phyloP scores from a whole-genome alignment of 2,113 vertebrate species.

The Planiliza haematocheilus region DNA sequence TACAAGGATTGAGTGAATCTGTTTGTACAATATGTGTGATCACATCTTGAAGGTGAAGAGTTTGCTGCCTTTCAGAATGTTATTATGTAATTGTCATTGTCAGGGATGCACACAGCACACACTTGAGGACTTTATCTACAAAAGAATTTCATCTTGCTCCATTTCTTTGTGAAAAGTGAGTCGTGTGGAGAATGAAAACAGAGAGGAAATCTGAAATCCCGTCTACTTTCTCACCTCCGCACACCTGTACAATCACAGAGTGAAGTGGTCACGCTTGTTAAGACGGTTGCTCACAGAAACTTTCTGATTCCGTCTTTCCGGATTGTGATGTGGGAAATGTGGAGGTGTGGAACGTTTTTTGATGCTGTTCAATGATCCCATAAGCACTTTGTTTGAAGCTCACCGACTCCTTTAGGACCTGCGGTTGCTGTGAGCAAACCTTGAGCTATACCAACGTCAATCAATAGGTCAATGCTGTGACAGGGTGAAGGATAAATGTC shows the following conservation, averaged over 20 bases:
- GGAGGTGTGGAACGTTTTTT: conserved; percentile 5
- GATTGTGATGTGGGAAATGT: background rate
- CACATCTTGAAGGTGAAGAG: background rate
- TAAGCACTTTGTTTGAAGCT: conserved; percentile 36
- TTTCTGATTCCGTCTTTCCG: background rate
- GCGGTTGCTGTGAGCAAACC: conserved; percentile 18
- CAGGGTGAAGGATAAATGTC: conserved; percentile 54
- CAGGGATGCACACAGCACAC: background rate
- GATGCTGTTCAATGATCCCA: conserved; percentile 30
- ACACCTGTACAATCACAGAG: background rate
- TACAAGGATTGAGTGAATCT: background rate
- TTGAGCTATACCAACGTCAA: conserved; percentile 28
- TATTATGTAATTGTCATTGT: background rate
- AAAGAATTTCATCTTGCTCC: conserved; percentile 5
- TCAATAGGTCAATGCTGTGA: conserved; percentile 46
- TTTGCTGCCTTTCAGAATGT: background rate
- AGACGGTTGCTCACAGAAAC: conserved; percentile 8
- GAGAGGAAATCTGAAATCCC: background rate
- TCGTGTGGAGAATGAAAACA: conserved; percentile 1
- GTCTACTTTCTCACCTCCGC: conserved; percentile 1
- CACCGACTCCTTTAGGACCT: conserved; percentile 19
- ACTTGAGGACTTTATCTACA: background rate
- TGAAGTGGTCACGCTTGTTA: conserved; percentile 1
- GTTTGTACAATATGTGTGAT: background rate
- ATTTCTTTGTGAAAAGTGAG: conserved; percentile 6